Evolutionary conservation across 1,140 invertebrate species (phyloP).

Genomic region (Nymphalis io): DNA sequence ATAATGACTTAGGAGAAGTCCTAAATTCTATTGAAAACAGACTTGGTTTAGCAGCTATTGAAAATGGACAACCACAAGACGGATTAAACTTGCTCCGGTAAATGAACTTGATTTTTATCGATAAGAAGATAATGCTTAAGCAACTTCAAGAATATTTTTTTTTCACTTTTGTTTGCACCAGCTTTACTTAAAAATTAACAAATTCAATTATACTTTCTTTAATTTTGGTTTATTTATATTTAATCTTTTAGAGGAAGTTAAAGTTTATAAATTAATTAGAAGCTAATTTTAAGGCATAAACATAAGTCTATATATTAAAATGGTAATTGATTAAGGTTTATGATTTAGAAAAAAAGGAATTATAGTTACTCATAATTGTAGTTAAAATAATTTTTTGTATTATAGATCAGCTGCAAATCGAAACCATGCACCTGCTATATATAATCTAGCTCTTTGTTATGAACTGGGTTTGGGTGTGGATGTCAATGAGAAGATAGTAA

Average conservation of each 20-base stretch:
- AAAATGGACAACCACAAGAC: constrained; percentile 74
- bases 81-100: constrained; percentile 75
- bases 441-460: constrained; percentile 84
- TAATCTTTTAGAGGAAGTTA: too few species aligned
- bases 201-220: too few species aligned
- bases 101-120: background rate
- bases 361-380: background rate
- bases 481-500: constrained; percentile 81
- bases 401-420: constrained; percentile 78
- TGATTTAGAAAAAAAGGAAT: background rate
- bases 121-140: background rate
- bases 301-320: too few species aligned
- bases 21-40: constrained; percentile 78
- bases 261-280: too few species aligned
- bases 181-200: too few species aligned
- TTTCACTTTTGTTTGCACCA: too few species aligned
- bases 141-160: too few species aligned
- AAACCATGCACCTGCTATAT: constrained; percentile 82
- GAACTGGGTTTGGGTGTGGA: constrained; percentile 83
- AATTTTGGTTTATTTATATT: too few species aligned
- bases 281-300: too few species aligned
- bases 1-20: constrained; percentile 66
- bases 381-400: constrained; percentile 6
- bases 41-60: constrained; percentile 73
- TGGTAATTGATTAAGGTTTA: too few species aligned